Conservation (phyloP, 2,888 invertebrate species). For the Tridacna crocea region DNA sequence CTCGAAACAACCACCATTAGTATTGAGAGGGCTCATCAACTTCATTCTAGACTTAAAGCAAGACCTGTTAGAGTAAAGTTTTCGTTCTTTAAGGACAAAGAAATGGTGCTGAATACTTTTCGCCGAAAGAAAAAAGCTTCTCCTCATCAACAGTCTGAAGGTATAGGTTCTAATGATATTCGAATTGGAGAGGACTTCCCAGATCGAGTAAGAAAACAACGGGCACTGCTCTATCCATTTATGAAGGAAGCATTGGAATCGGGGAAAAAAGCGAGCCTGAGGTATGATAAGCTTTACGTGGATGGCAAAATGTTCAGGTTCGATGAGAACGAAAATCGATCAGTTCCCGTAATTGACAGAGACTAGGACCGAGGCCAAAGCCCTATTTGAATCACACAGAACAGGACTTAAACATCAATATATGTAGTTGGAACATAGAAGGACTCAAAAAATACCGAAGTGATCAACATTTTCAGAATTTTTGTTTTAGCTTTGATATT, state of each 20-base stretch:
- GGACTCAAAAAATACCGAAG: neutral
- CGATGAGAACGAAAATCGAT: neutral
- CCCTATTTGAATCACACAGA: neutral
- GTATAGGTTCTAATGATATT: neutral
- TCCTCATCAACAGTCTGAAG: neutral
- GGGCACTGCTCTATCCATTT: neutral
- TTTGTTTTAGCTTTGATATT: neutral
- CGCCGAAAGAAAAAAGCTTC: neutral
- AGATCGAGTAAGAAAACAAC: neutral
- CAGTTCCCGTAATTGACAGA: neutral
- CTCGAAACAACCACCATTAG: neutral
- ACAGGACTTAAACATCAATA: neutral
- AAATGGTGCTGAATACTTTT: neutral
- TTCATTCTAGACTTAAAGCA: neutral
- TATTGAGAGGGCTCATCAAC: neutral
- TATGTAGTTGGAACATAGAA: slow-evolving; percentile 13
- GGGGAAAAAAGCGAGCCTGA: neutral
- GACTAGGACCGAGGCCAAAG: neutral
- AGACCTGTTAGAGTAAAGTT: neutral
- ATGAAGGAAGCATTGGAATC: neutral
- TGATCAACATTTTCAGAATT: neutral
- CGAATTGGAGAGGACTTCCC: slow-evolving; percentile 4
- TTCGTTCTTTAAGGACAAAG: neutral
- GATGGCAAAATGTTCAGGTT: neutral
- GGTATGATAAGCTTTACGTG: neutral